These are phyloP conservation scores for Esperia sulphurella DNA, from an alignment of 2,888 invertebrate genomes.

Conservation along the genomic window DNA sequence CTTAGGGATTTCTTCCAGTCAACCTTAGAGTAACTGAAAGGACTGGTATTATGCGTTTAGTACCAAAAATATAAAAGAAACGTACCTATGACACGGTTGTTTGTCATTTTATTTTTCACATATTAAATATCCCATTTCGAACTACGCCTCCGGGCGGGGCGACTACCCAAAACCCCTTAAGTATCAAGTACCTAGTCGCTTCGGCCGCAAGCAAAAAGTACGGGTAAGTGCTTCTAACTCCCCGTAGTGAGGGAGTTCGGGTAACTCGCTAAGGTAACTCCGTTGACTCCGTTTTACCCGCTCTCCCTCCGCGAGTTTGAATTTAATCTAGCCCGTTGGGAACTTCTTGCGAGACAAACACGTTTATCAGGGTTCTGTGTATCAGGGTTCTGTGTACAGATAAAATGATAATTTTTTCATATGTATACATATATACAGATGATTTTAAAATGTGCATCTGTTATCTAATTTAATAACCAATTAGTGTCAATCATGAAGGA, in stretches of 20 bases:
- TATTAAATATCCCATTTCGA: not conserved
- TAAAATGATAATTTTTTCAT: too few relatives aligned
- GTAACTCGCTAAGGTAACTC: slow-evolving; percentile 18
- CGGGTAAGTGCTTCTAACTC: not conserved
- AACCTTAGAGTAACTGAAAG: too few relatives aligned
- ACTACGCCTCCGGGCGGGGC: not conserved
- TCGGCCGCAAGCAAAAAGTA: not conserved
- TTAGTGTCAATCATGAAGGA: too few relatives aligned
- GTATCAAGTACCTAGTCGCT: not conserved
- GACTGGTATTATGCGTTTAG: too few relatives aligned
- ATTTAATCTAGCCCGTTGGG: slow-evolving; percentile 33
- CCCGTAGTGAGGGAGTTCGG: slow-evolving; percentile 1
- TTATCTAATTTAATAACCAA: too few relatives aligned
- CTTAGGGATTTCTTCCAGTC: too few relatives aligned
- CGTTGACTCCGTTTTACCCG: slow-evolving; percentile 15
- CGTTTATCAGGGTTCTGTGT: slow-evolving; percentile 4
- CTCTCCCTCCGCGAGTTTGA: slow-evolving; percentile 20
- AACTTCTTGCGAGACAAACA: slow-evolving; percentile 26
- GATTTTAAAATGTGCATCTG: too few relatives aligned
- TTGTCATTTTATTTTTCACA: too few relatives aligned
- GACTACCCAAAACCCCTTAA: not conserved
- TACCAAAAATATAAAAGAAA: too few relatives aligned
- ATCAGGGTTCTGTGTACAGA: too few relatives aligned
- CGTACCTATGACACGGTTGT: too few relatives aligned
- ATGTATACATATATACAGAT: too few relatives aligned